These are phyloP conservation scores for Catonia carolina DNA, from an alignment of 2,888 invertebrate species.

Conservation along the genomic window DNA sequence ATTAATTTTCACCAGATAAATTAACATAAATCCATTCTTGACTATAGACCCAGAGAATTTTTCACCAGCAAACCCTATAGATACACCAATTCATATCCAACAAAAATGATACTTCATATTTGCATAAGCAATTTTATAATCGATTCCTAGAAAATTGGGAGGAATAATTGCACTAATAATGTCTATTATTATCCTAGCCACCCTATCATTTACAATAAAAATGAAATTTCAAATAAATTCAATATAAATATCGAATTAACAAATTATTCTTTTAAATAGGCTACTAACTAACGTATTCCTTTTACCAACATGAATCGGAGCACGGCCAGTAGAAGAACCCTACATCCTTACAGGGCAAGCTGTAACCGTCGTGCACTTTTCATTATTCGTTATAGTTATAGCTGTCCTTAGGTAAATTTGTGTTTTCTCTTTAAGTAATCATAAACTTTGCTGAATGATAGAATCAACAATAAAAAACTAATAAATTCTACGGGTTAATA, in stretches of 20 bases:
- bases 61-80: constrained; percentile 59
- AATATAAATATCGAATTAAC: constrained; percentile 50
- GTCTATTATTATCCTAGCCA: constrained; percentile 60
- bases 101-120: constrained; percentile 82
- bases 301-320: constrained; percentile 65
- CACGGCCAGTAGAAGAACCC: constrained; percentile 59
- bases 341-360: constrained; percentile 56
- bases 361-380: constrained; percentile 53
- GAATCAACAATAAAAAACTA: too few relatives aligned
- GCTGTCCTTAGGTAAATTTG: too few relatives aligned
- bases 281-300: constrained; percentile 53
- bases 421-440: too few relatives aligned
- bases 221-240: constrained; percentile 53
- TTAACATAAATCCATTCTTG: constrained; percentile 37
- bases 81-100: constrained; percentile 69
- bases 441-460: too few relatives aligned
- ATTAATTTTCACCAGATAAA: constrained; percentile 53
- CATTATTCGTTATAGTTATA: constrained; percentile 51
- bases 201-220: constrained; percentile 51
- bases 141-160: constrained; percentile 72
- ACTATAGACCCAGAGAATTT: constrained; percentile 65
- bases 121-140: constrained; percentile 73
- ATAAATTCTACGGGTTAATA: too few relatives aligned
- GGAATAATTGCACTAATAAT: constrained; percentile 60
- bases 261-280: constrained; percentile 48